Base-by-base conservation (phyloP, 2,888 invertebrate species). In the Tillus elongatus region DNA sequence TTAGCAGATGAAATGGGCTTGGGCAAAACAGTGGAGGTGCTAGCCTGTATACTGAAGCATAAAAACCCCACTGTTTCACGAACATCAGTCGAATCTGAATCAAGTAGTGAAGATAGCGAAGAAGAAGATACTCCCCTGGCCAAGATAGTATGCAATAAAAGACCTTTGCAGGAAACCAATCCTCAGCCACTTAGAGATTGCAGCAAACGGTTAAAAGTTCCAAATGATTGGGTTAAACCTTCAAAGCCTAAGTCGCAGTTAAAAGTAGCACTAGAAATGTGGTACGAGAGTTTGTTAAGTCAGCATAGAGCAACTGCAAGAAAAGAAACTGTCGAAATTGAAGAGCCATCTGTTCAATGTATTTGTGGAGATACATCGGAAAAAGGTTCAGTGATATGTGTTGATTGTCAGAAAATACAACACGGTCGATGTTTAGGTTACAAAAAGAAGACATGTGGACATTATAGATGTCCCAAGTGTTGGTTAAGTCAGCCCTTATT, bases 1-100 rank as follows among this genome's bases (percentile, higher is more conserved):
- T 63, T 86, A 31, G 83, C 82, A 2, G 85, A 86, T 60, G 84
- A 85, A 64, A 85, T 85, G 84, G 85, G 86, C 0, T 64, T 86
- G 13, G 86, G 86, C 0, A 86, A 86, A 67, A 86, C 85, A 0
- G 78, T 86, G 0, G 84, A 86, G 63, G 72, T 84, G 8, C 55
- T 86, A 19, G 74, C 79, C 2, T 70, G 77, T 37, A 71, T 84
- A 46, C 57, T 84, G 34, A 58, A 69, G 2, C 69, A 82, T 58
- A 35, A 24, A 27, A 13, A 28, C n/a, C 16, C 9, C 11, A 3
- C n/a, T 15, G 15, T 14, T 3, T 8, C 19, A 15, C 13, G 16
- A 30, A 14, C 6, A 15, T 13, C 4, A 10, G 16, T 13, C 10
- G 27, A 35, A 6, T 8, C 8, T 10, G 11, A 29, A 14, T 26